Conservation (phyloP, 2,888 invertebrate species). For the Orthosia incerta region DNA sequence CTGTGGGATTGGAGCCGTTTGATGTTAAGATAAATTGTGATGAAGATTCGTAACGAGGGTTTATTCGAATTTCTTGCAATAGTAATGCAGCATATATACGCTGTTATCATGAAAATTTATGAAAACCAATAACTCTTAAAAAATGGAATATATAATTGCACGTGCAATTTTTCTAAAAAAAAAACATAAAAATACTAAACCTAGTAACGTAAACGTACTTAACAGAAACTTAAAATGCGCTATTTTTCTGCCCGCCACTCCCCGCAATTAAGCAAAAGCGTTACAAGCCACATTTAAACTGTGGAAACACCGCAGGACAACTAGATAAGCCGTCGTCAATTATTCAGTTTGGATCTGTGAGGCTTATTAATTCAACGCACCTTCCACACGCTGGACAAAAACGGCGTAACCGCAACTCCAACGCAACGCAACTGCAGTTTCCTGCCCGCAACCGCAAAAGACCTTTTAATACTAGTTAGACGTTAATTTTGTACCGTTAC, state of each 20-base stretch:
- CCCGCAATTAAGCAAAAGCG: conserved; percentile 53
- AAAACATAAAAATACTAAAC: conserved; percentile 1
- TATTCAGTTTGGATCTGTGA: conserved; percentile 64
- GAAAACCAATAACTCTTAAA: background rate
- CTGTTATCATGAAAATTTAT: no score
- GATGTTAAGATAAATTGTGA: conserved; percentile 24
- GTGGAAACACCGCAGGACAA: conserved; percentile 62
- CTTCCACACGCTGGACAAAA: conserved; percentile 77
- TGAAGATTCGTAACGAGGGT: conserved; percentile 18
- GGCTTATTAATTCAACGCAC: conserved; percentile 71
- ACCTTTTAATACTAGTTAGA: conserved; percentile 84
- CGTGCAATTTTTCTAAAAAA: background rate
- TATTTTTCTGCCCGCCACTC: conserved; percentile 51
- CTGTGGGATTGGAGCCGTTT: conserved; percentile 34
- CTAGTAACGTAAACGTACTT: conserved; percentile 24
- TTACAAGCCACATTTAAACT: conserved; percentile 51
- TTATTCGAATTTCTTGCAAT: background rate
- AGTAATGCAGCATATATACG: background rate
- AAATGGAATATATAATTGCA: no score
- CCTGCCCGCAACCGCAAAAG: conserved; percentile 87
- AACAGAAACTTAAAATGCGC: conserved; percentile 28
- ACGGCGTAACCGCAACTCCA: conserved; percentile 78
- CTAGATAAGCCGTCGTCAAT: conserved; percentile 66
- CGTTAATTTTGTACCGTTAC: conserved; percentile 82
- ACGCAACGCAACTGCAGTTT: conserved; percentile 83